Evolutionary conservation across 2,797 vertebrate species (phyloP).

Genomic region (Sebastes alutus): DNA sequence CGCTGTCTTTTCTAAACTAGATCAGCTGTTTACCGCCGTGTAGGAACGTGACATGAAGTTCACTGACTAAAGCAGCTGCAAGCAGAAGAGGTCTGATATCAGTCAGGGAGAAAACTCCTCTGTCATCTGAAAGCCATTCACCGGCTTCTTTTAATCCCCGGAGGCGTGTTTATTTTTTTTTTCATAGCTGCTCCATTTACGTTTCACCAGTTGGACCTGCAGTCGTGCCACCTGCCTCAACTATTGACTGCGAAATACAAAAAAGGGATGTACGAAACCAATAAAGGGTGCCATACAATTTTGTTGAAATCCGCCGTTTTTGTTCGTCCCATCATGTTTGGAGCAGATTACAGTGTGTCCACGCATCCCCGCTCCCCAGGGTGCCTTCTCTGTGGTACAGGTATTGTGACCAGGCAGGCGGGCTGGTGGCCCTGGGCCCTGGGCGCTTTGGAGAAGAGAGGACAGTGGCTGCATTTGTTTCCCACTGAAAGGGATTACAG

Average conservation of each 20-base stretch:
- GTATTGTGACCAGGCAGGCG: slow-evolving; percentile 81
- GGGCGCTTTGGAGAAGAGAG: slow-evolving; percentile 76
- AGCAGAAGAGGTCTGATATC: slow-evolving; percentile 48
- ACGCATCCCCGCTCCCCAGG: slow-evolving; percentile 61
- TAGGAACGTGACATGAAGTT: slow-evolving; percentile 69
- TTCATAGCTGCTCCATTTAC: slow-evolving; percentile 21
- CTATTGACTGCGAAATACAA: slow-evolving; percentile 56
- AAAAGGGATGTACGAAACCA: slow-evolving; percentile 62
- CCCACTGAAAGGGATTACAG: slow-evolving; percentile 93
- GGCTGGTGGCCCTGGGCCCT: slow-evolving; percentile 79
- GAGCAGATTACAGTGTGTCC: slow-evolving; percentile 77
- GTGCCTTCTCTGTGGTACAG: slow-evolving; percentile 66
- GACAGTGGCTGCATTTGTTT: slow-evolving; percentile 92
- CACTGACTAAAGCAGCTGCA: slow-evolving; percentile 71
- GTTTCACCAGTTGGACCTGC: slow-evolving; percentile 30
- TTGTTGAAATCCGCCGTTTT: slow-evolving; percentile 69
- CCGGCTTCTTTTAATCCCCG: slow-evolving; percentile 6
- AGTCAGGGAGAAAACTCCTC: slow-evolving; percentile 38
- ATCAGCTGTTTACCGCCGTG: slow-evolving; percentile 81
- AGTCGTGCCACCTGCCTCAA: slow-evolving; percentile 51
- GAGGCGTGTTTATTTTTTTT: not conserved
- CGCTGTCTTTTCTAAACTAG: slow-evolving; percentile 81
- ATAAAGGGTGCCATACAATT: slow-evolving; percentile 71
- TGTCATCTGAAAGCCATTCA: slow-evolving; percentile 59
- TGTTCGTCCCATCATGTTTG: slow-evolving; percentile 75